Conservation (phyloP, 2,888 invertebrate genomes). For the Creontiades dilutus region DNA sequence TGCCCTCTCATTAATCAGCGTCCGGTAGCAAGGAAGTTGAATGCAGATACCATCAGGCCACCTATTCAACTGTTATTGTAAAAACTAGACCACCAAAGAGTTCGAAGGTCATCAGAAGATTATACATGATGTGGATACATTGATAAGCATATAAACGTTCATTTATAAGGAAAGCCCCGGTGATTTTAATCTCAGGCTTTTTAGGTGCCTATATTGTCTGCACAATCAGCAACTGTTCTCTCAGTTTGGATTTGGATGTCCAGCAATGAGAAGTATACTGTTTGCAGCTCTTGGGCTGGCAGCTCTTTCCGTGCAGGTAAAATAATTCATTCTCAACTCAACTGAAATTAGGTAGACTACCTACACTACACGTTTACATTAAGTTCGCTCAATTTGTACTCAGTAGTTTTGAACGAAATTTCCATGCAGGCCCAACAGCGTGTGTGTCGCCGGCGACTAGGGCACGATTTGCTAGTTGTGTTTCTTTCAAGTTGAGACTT, state of each 20-base stretch:
- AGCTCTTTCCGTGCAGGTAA: not conserved
- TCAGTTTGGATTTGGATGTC: not conserved
- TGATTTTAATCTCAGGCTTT: not conserved
- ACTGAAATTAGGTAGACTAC: not conserved
- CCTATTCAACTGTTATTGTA: not conserved
- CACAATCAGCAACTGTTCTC: not conserved
- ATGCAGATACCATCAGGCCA: not conserved
- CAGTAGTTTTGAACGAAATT: too few species aligned
- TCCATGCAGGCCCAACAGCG: too few species aligned
- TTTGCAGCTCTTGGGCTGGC: not conserved
- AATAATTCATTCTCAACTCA: not conserved
- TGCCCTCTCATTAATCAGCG: too few species aligned
- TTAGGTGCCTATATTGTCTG: not conserved
- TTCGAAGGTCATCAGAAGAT: conserved; percentile 1
- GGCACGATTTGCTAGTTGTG: too few species aligned
- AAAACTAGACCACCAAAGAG: not conserved
- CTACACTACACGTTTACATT: too few species aligned
- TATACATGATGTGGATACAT: not conserved
- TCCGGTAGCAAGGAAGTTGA: too few species aligned
- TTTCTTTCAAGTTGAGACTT: too few species aligned
- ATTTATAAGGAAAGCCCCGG: not conserved
- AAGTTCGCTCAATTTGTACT: too few species aligned
- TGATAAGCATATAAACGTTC: not conserved
- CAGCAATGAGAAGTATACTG: not conserved
- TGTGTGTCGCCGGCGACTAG: too few species aligned